Conservation (phyloP, 2,113 vertebrate species). For the Chionis minor region DNA sequence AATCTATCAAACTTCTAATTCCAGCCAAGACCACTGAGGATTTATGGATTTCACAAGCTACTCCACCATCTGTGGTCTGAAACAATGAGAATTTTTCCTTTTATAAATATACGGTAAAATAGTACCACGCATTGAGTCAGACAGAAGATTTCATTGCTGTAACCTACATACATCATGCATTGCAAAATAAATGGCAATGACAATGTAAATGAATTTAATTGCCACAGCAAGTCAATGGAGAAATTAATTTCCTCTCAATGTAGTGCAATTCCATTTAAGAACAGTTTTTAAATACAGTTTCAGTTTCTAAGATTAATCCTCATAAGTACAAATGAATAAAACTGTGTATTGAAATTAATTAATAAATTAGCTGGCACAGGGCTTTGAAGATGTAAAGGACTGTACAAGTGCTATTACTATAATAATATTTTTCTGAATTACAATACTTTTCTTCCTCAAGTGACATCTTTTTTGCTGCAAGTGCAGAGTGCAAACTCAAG, state of each 20-base stretch:
- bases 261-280: background rate
- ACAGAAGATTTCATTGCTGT: background rate
- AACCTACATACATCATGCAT: background rate
- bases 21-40: background rate
- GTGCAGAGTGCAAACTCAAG: background rate
- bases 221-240: background rate
- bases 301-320: background rate
- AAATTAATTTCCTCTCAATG: background rate
- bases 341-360: background rate
- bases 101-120: background rate
- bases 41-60: background rate
- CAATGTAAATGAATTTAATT: background rate
- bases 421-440: slow-evolving; percentile 33
- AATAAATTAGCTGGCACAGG: background rate
- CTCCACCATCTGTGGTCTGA: background rate
- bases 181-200: background rate
- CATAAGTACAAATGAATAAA: background rate
- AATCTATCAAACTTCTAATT: background rate
- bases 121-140: background rate
- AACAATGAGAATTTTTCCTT: background rate
- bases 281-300: background rate
- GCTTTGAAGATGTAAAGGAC: background rate
- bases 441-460: background rate
- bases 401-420: background rate
- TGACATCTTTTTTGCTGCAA: background rate